Base-by-base conservation (phyloP, 2,113 vertebrate genomes). In the Sinocyclocheilus anshuiensis region DNA sequence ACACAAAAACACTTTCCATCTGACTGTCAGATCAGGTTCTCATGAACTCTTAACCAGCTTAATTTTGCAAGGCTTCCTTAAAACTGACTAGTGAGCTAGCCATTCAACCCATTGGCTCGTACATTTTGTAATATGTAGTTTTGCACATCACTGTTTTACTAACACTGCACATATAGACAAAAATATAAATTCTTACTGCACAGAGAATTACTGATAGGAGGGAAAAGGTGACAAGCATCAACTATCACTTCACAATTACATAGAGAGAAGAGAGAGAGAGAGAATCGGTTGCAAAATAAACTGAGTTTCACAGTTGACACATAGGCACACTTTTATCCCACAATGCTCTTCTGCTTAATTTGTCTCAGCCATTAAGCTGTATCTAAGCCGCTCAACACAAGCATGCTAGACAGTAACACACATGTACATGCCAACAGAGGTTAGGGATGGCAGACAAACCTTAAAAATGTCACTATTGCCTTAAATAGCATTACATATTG, bases 301-400 rank as follows among this genome's bases (percentile, higher is more conserved):
- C 81, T 0, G 83, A 89, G 71, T 78, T 84, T 84, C 74, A 87
- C 87, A 87, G 81, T 87, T 84, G 24, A 63, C 77, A 87, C 81
- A 87, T 80, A 69, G 76, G 61, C 82, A 87, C 81, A 61, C 80
- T 82, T 77, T 86, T 65, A 88, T 90, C 87, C 88, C 84, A 87
- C 65, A 71, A 24, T 48, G 76, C 69, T 83, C 81, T 86, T 77
- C 72, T 39, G 84, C 83, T 80, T 89, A 84, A 89, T 86, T 90
- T 82, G 83, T 89, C 82, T 86, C 79, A 90, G 88, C 86, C 84
- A 85, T 89, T 90, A 87, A 81, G 83, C 69, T 84, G 63, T 53
- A 71, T 63, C 76, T 61, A 83, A 61, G 74, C 90, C 57, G 83
- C 88, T 87, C 86, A 26, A 75, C 77, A 36, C 50, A 65, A 26